Percentiles rank a stretch among this genome's conserved stretches.
Conservation (phyloP, 2,888 invertebrate species). For the Sceliomorpha sp. region DNA sequence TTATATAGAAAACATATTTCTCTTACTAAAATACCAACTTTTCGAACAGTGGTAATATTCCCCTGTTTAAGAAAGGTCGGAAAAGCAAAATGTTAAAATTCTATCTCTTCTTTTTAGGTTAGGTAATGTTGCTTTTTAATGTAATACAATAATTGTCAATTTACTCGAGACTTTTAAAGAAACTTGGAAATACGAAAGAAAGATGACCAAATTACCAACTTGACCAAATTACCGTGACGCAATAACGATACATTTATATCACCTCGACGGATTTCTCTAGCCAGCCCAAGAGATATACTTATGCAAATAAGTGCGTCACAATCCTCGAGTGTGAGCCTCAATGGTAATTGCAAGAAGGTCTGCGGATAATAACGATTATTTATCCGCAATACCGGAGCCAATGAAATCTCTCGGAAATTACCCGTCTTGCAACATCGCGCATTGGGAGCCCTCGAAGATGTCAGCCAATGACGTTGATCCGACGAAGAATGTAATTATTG, state of each 20-base stretch:
- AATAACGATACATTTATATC: constrained; percentile 30
- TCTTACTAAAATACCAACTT: too few species aligned
- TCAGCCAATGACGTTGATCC: constrained; percentile 53
- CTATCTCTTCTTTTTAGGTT: too few species aligned
- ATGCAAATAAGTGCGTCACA: constrained; percentile 45
- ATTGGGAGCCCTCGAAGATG: constrained; percentile 47
- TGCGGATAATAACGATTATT: constrained; percentile 45
- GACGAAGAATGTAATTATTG: constrained; percentile 41
- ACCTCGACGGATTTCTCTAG: constrained; percentile 33
- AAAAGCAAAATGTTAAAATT: too few species aligned
- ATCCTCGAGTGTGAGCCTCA: constrained; percentile 38
- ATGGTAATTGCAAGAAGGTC: constrained; percentile 50
- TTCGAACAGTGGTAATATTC: too few species aligned
- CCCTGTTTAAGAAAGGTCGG: too few species aligned
- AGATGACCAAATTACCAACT: too few species aligned
- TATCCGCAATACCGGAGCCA: constrained; percentile 38
- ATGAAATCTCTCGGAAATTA: constrained; percentile 47
- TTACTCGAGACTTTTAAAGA: too few species aligned
- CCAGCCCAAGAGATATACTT: constrained; percentile 28
- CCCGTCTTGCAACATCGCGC: constrained; percentile 47
- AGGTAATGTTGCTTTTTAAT: too few species aligned
- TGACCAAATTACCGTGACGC: constrained; percentile 28
- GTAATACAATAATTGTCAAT: too few species aligned
- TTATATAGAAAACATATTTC: too few species aligned
- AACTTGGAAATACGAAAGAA: too few species aligned